These are phyloP conservation scores for Troides helena DNA, from an alignment of 2,888 invertebrate genomes.

Conservation along the genomic window DNA sequence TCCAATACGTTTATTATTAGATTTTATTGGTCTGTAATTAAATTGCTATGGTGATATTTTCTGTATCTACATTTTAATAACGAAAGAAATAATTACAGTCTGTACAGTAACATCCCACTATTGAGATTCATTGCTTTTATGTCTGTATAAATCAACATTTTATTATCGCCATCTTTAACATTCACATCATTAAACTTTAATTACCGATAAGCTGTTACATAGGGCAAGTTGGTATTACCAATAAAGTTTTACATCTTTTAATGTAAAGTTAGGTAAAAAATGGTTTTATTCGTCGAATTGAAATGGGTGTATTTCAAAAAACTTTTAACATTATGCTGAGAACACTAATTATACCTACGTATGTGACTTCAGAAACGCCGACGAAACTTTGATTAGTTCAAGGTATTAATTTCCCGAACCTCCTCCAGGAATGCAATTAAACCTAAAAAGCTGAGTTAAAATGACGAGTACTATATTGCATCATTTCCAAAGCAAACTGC, in stretches of 20 bases:
- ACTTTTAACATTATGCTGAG: conserved; percentile 31
- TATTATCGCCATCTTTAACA: neutral
- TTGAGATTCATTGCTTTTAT: neutral
- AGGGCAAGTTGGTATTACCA: neutral
- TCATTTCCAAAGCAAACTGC: neutral
- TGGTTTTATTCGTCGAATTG: neutral
- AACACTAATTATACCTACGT: conserved; percentile 37
- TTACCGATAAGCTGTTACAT: neutral
- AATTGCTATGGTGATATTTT: conserved; percentile 21
- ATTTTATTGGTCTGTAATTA: conserved; percentile 23
- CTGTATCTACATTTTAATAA: neutral
- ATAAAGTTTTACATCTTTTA: conserved; percentile 6
- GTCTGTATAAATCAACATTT: neutral
- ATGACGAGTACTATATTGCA: conserved; percentile 21
- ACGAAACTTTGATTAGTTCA: conserved; percentile 67
- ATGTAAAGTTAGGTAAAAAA: conserved; percentile 1
- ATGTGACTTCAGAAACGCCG: conserved; percentile 48
- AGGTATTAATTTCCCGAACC: conserved; percentile 60
- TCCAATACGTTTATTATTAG: conserved; percentile 8
- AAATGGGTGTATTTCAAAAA: conserved; percentile 20
- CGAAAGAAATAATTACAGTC: conserved; percentile 1
- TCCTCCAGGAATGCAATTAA: conserved; percentile 55
- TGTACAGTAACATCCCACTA: neutral
- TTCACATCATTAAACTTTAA: conserved; percentile 5
- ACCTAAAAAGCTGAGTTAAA: conserved; percentile 30